Conservation (phyloP, 2,888 invertebrate genomes). For the Graphium colonna region DNA sequence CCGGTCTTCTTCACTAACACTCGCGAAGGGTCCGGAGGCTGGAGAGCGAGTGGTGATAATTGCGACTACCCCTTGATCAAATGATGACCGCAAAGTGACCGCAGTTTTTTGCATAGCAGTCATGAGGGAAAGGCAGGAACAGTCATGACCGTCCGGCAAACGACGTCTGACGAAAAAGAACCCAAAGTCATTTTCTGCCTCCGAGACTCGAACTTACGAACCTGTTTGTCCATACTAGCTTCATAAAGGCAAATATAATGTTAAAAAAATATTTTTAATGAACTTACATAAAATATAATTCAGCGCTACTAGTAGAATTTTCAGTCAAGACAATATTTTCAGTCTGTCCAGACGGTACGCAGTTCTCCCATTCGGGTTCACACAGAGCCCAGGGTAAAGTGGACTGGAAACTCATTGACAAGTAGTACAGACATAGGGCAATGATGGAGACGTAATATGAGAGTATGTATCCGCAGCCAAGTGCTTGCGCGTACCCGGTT, state of each 20-base stretch:
- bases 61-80: too few species aligned
- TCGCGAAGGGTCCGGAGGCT: too few species aligned
- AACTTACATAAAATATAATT: constrained; percentile 80
- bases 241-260: not conserved
- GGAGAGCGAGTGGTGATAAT: too few species aligned
- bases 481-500: constrained; percentile 83
- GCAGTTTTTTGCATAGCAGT: too few species aligned
- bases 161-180: too few species aligned
- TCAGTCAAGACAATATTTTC: constrained; percentile 32
- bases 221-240: not conserved
- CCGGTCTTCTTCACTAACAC: too few species aligned
- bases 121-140: too few species aligned
- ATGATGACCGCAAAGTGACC: too few species aligned
- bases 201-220: too few species aligned
- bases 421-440: constrained; percentile 86
- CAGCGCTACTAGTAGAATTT: constrained; percentile 75
- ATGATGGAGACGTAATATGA: constrained; percentile 89
- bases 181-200: too few species aligned
- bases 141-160: too few species aligned
- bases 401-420: constrained; percentile 84
- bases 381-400: constrained; percentile 88
- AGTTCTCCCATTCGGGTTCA: constrained; percentile 74
- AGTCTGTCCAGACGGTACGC: constrained; percentile 57
- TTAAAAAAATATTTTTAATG: not conserved
- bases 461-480: constrained; percentile 82